Evolutionary conservation across 1,140 invertebrate species (phyloP), one percentile per base, ranked within the genome.

Genomic region (Platorchestia sp.): DNA sequence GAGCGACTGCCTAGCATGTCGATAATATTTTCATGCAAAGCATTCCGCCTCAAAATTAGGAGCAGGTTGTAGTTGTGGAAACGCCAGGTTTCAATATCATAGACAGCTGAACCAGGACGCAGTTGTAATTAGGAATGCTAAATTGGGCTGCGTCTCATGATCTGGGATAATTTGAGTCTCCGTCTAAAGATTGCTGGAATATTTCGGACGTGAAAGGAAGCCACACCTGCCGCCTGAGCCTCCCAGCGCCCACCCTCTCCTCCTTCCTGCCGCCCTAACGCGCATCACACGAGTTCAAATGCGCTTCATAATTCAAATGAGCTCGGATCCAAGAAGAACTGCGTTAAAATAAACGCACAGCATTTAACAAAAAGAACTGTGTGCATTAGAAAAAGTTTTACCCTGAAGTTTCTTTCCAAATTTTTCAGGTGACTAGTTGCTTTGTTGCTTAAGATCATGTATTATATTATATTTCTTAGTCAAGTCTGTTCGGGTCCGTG

Each of bases 181-280:
- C 87, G 87, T 6, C 87, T 42, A 90, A 41, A 44, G 44, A 90
- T 90, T 41, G 87, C 41, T 90, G 87, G 87, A 90, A 90, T 90
- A 90, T 42, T 90, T 90, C 42, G 87, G 86, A 42, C 87, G 87
- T 90, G 87, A 90, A 90, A 90, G 87, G 87, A 90, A 90, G 87
- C 87, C 87, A 90, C 87, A 90, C 87, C 87, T 90, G 87, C 87
- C 87, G 87, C 36, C 42, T 90, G 87, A 16, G 41, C 27, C 87
- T 42, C 41, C 87, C 0, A 14, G 10, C 41, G 41, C 44, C 87
- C 5, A 42, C 87, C 87, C 87, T 90, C 44, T 90, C 87, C 87
- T 19, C 87, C 44, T 45, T 90, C 87, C 87, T 90, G 87, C 41
- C 87, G 14, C 27, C 41, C 19, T 90, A 27, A 7, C 87, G 59